Evolutionary conservation across 2,113 vertebrate genomes (phyloP).

Genomic region (Craseonycteris thonglongyai): DNA sequence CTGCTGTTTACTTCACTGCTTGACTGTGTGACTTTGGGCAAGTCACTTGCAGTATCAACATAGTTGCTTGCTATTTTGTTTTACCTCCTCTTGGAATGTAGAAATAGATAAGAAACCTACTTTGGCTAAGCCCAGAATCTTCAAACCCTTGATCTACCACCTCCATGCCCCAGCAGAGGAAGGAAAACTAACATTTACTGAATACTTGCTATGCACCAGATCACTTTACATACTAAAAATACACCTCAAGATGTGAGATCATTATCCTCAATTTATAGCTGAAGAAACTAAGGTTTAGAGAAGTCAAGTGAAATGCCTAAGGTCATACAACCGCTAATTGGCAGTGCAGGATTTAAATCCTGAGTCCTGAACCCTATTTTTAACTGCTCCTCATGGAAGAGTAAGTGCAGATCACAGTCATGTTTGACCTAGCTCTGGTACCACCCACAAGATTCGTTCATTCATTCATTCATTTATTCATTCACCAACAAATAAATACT

Average conservation of each 20-base stretch:
- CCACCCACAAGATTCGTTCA: neutral
- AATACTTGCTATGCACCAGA: neutral
- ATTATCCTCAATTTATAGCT: constrained; percentile 14
- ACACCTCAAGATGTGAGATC: neutral
- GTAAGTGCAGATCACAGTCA: neutral
- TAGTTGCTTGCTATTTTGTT: neutral
- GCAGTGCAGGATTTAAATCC: neutral
- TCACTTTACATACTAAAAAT: constrained; percentile 13
- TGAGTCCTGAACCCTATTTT: constrained; percentile 16
- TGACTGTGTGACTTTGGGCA: neutral
- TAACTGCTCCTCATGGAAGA: neutral
- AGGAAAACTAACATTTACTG: neutral
- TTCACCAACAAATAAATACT: neutral
- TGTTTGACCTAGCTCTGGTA: neutral
- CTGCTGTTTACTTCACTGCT: neutral
- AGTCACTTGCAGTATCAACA: neutral
- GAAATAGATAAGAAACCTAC: neutral
- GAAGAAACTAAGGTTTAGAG: neutral
- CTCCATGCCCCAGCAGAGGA: neutral
- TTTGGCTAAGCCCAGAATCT: neutral
- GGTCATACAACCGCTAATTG: constrained; percentile 23
- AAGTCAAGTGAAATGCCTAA: constrained; percentile 4
- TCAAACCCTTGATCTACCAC: neutral
- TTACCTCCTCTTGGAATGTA: neutral
- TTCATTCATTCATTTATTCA: neutral